Evolutionary conservation across 1,140 invertebrate genomes (phyloP), one percentile per base, ranked within the genome.

Genomic region (Onthophagus taurus): DNA sequence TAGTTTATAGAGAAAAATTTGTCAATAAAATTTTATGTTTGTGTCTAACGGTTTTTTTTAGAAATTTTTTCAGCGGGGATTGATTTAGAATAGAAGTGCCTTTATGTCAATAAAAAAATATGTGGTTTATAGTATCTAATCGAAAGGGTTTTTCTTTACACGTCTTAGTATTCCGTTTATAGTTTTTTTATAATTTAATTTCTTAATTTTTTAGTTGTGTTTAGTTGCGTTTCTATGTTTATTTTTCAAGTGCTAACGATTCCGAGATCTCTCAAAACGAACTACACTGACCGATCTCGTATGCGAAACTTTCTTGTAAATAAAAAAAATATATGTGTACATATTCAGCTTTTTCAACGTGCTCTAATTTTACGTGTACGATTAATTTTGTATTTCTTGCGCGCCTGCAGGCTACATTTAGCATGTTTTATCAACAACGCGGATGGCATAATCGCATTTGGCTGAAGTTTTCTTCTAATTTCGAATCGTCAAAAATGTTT

Each of bases 21-120:
- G 42, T 59, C 48, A 50, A 55, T 55, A 52, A 58, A 55, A 49
- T 47, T 63, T 23, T 49, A 56, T 64, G 59, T 62, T 52, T 64
- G 60, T 62, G 50, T 54, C 55, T 64, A 64, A 64, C 61, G 42
- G 23, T 39, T 23, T 39, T 26, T 20, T 42, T 26, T 31, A 43
- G 29, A 45, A 38, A 23, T 39, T 45, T 21, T 44, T 39, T 33
- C 36, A 31, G 42, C 34, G 23, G 17, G 7, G 35, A 41, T 24
- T 20, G 12, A 16, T 42, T 42, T 39, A 43, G 31, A 43, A 17
- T 42, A 20, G 39, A 29, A 33, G 38, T 36, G 37, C 38, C 45
- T 35, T 44, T 38, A 39, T 39, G 37, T 39, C 37, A 24, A 18
- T 39, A 20, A 39, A 39, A 18, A 29, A 39, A 44, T 18, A 14